Conservation (phyloP, 2,888 invertebrate species). For the Liodrosophila aerea region DNA sequence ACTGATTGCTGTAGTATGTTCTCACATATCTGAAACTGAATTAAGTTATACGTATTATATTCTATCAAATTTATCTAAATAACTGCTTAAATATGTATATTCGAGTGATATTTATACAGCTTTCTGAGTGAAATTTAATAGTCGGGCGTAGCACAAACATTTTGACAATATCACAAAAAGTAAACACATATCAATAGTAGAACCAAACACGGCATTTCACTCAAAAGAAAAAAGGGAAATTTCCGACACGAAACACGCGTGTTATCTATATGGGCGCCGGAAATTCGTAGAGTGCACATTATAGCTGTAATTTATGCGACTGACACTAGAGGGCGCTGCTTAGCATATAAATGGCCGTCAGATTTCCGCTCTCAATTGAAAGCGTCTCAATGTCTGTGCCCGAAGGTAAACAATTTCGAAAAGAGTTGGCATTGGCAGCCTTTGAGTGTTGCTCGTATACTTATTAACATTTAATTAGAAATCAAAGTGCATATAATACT, state of each 20-base stretch:
- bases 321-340: constrained; percentile 55
- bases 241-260: constrained; percentile 25
- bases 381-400: constrained; percentile 43
- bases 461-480: constrained; percentile 74
- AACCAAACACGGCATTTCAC: constrained; percentile 16
- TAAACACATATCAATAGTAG: constrained; percentile 9
- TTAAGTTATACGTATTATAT: no score
- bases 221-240: constrained; percentile 9
- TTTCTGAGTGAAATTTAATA: no score
- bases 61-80: no score
- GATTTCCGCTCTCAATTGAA: constrained; percentile 60
- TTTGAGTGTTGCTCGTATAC: no score
- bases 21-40: no score
- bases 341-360: constrained; percentile 71
- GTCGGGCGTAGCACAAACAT: constrained; percentile 17
- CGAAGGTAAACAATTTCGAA: constrained; percentile 24
- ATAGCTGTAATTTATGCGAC: constrained; percentile 60
- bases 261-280: constrained; percentile 66
- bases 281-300: constrained; percentile 70
- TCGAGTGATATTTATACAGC: no score
- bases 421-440: constrained; percentile 61
- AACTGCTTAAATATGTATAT: no score
- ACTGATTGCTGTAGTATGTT: background rate
- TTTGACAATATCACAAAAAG: constrained; percentile 27
- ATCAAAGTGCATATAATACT: no score